Evolutionary conservation across 1,140 invertebrate genomes (phyloP).

Genomic region (Drosophila rufa): DNA sequence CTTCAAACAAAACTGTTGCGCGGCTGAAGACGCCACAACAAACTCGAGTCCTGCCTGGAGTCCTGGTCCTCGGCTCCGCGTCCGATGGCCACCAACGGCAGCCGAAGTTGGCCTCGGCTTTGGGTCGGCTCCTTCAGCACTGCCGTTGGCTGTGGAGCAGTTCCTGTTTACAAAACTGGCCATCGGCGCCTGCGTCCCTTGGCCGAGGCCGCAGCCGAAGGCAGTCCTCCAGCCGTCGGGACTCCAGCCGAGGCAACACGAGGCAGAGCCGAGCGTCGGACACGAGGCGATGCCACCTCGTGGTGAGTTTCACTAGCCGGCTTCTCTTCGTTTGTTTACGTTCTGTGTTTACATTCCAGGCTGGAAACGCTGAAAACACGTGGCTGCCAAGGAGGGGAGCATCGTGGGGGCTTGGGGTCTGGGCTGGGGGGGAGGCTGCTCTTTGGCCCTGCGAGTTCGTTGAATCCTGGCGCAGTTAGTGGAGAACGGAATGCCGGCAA

Average conservation of each 20-base stretch:
- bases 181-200: slow-evolving; percentile 63
- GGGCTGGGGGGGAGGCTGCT: background rate
- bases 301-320: slow-evolving; percentile 38
- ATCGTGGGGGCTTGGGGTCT: background rate
- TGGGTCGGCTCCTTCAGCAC: slow-evolving; percentile 32
- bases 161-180: slow-evolving; percentile 57
- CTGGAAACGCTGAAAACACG: slow-evolving; percentile 27
- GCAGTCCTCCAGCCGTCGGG: slow-evolving; percentile 8
- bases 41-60: slow-evolving; percentile 20
- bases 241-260: slow-evolving; percentile 6
- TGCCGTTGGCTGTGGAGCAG: slow-evolving; percentile 75
- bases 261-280: background rate
- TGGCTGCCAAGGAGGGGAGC: slow-evolving; percentile 6
- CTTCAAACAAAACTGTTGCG: slow-evolving; percentile 81
- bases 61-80: background rate
- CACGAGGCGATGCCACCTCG: slow-evolving; percentile 22
- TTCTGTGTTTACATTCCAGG: slow-evolving; percentile 72
- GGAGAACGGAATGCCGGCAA: slow-evolving; percentile 28
- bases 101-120: slow-evolving; percentile 30
- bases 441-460: slow-evolving; percentile 9
- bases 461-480: slow-evolving; percentile 18
- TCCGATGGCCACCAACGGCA: background rate
- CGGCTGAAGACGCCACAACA: slow-evolving; percentile 27
- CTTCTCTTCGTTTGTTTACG: slow-evolving; percentile 62
- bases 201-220: slow-evolving; percentile 8